Percentiles rank a stretch among this genome's conserved stretches.
Conservation (phyloP, 2,888 invertebrate genomes). For the Cephus sareptanus region DNA sequence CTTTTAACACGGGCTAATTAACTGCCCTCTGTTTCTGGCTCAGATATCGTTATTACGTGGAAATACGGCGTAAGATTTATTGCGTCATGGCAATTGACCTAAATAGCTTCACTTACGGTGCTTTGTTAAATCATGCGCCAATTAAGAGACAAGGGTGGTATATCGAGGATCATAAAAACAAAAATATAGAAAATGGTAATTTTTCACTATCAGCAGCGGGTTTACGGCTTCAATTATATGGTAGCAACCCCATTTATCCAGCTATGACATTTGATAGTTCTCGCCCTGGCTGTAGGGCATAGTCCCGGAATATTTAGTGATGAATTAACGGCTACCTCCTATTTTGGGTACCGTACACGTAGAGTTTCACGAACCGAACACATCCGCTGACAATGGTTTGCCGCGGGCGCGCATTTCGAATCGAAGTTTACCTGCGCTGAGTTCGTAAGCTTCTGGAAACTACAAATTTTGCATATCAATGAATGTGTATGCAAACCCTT, state of each 20-base stretch:
- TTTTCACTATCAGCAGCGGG: not conserved
- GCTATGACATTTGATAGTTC: not conserved
- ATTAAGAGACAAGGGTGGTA: not conserved
- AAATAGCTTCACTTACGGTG: not conserved
- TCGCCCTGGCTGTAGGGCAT: not conserved
- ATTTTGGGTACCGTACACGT: not conserved
- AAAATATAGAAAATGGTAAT: not conserved
- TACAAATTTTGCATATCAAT: slow-evolving; percentile 58
- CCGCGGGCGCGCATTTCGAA: not conserved
- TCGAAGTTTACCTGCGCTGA: slow-evolving; percentile 45
- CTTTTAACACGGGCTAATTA: slow-evolving; percentile 50
- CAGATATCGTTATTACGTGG: not conserved
- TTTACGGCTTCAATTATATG: not conserved
- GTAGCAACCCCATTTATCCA: not conserved
- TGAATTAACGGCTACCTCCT: slow-evolving; percentile 1
- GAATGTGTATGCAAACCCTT: slow-evolving; percentile 39
- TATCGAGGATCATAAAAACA: not conserved
- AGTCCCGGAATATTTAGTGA: not conserved
- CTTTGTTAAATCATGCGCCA: not conserved
- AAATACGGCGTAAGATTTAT: not conserved
- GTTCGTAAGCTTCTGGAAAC: slow-evolving; percentile 44
- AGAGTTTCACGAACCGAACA: not conserved
- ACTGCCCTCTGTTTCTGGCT: slow-evolving; percentile 31
- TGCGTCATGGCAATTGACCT: not conserved
- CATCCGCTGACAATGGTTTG: not conserved